A percentile compares a stretch with the other conserved stretches of the same genome.
Evolutionary conservation across 2,888 invertebrate species (phyloP).

Genomic region (Sminthurinus aureus): DNA sequence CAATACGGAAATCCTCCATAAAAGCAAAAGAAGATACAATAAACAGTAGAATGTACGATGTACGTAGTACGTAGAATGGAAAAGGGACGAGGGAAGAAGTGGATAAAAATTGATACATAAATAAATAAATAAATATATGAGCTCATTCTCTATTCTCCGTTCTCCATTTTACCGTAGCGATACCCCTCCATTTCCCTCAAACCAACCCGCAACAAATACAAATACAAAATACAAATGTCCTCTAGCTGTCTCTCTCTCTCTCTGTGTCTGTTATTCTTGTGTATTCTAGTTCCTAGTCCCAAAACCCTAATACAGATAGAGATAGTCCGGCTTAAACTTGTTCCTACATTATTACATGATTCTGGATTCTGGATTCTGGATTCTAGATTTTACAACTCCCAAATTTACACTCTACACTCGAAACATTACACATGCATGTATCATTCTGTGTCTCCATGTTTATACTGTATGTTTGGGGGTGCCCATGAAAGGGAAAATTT

Average conservation of each 20-base stretch:
- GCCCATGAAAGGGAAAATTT: not conserved
- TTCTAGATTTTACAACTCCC: no score
- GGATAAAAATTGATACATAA: not conserved
- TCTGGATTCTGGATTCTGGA: not conserved
- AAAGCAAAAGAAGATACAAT: no score
- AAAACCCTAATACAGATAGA: no score
- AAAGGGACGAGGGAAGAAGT: not conserved
- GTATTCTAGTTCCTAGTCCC: no score
- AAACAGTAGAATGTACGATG: no score
- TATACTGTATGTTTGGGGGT: no score
- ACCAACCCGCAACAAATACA: not conserved
- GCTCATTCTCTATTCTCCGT: not conserved
- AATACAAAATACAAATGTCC: not conserved
- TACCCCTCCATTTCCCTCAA: not conserved
- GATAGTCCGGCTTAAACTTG: no score
- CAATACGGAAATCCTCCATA: no score
- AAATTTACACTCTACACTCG: no score
- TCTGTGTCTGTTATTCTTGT: no score
- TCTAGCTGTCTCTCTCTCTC: not conserved
- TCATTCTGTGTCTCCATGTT: no score
- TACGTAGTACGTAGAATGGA: not conserved
- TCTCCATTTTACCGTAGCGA: not conserved
- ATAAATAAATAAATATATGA: not conserved
- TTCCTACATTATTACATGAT: not conserved
- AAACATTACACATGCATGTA: no score